Percentiles rank a stretch among this genome's conserved stretches.
phyloP scores from a whole-genome alignment of 2,113 vertebrate genomes.

The Microcebus ravelobensis region DNA sequence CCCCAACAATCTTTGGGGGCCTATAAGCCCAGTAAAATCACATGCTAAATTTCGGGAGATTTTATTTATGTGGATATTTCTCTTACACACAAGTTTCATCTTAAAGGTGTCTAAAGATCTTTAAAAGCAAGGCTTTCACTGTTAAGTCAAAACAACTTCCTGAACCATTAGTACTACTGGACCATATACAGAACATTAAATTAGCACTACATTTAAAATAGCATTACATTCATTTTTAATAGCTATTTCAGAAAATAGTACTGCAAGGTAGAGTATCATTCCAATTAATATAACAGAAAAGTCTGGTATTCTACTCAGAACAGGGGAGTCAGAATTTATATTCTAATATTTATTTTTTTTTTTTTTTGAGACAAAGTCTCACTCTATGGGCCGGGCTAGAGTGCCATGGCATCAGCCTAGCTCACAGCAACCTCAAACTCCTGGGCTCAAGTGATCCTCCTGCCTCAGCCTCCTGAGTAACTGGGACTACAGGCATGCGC shows the following conservation, averaged over 20 bases:
- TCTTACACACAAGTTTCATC: neutral
- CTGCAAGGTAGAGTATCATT: neutral
- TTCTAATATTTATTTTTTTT: neutral
- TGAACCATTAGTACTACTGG: neutral
- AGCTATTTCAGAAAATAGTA: neutral
- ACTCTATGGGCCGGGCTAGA: too few relatives aligned
- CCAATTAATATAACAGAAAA: neutral
- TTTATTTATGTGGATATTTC: neutral
- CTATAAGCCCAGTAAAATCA: neutral
- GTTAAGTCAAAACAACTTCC: neutral
- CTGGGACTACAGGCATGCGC: too few relatives aligned
- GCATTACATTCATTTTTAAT: slow-evolving; percentile 5
- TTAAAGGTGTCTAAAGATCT: neutral
- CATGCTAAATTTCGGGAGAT: neutral
- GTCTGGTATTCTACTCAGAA: neutral
- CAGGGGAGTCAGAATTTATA: neutral
- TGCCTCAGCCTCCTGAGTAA: too few relatives aligned
- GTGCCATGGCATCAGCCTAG: too few relatives aligned
- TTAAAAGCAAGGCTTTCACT: slow-evolving; percentile 36
- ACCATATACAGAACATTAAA: neutral
- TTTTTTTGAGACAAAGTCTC: too few relatives aligned
- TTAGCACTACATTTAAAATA: neutral
- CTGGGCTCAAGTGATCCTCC: too few relatives aligned
- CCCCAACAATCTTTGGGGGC: neutral
- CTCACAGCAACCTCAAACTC: too few relatives aligned